These are phyloP conservation scores for Pheosia gnoma DNA, from an alignment of 2,888 invertebrate genomes.

Conservation along the genomic window DNA sequence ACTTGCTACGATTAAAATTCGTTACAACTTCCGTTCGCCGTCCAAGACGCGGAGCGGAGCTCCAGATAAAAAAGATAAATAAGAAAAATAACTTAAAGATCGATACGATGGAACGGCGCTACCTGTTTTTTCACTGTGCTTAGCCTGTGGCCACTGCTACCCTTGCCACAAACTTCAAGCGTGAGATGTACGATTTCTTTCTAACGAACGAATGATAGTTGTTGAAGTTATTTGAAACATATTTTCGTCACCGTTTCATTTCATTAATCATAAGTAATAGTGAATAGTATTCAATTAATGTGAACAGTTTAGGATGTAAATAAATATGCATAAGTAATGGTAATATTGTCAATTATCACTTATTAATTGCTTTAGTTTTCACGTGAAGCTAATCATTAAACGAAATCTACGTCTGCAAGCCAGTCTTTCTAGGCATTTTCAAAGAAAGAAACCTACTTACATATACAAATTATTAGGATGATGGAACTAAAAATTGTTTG, in stretches of 20 bases:
- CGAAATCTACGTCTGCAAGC: too few relatives aligned
- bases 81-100: conserved; percentile 81
- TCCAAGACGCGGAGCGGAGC: conserved; percentile 68
- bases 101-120: conserved; percentile 80
- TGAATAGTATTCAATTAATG: too few relatives aligned
- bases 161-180: conserved; percentile 24
- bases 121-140: conserved; percentile 78
- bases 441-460: too few relatives aligned
- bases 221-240: background rate
- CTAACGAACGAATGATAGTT: conserved; percentile 1
- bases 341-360: too few relatives aligned
- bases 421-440: too few relatives aligned
- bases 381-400: too few relatives aligned
- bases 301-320: too few relatives aligned
- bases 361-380: too few relatives aligned
- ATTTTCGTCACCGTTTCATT: background rate
- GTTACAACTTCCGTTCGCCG: conserved; percentile 82
- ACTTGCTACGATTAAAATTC: conserved; percentile 82
- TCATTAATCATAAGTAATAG: too few relatives aligned
- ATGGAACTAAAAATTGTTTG: too few relatives aligned
- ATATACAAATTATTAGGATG: too few relatives aligned
- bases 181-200: conserved; percentile 12
- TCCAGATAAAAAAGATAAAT: conserved; percentile 81
- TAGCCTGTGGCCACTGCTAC: conserved; percentile 59
- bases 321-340: too few relatives aligned